phyloP scores from a whole-genome alignment of 2,113 vertebrate genomes.

The Sylvilagus bachmani region DNA sequence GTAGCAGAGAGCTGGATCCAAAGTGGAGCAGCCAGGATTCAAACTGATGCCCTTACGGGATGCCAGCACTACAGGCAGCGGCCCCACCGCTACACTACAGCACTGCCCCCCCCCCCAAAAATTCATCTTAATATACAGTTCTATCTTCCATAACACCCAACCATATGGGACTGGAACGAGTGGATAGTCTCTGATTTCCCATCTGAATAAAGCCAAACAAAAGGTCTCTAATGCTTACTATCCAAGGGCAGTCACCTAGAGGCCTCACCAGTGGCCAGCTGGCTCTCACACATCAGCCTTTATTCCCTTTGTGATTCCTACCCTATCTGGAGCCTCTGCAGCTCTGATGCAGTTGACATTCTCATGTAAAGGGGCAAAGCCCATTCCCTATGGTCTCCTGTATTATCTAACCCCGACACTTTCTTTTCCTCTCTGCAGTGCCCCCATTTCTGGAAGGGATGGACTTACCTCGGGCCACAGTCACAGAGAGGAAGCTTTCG shows the following conservation, averaged over 20 bases:
- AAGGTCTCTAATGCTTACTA: not conserved
- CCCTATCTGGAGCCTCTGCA: too few species aligned
- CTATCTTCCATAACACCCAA: not conserved
- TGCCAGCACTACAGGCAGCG: too few species aligned
- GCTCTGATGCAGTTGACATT: accelerated
- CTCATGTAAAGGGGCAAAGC: not conserved
- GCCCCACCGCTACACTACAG: too few species aligned
- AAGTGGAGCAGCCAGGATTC: too few species aligned
- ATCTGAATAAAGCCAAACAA: not conserved
- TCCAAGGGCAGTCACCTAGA: not conserved
- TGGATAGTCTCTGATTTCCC: not conserved
- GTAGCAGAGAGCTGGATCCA: too few species aligned
- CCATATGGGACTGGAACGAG: not conserved
- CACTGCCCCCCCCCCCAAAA: not conserved
- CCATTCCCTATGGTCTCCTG: not conserved
- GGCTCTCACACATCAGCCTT: not conserved
- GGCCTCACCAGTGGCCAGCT: not conserved
- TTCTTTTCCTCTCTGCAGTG: not conserved
- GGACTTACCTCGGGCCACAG: not conserved
- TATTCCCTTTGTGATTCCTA: not conserved
- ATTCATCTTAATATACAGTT: not conserved
- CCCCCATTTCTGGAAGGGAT: not conserved
- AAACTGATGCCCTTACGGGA: too few species aligned
- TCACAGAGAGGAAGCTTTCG: not conserved
- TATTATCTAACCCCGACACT: not conserved